A percentile compares a stretch with the other conserved stretches of the same genome.
Evolutionary conservation across 2,113 vertebrate genomes (phyloP).

Genomic region (Coreoperca whiteheadi): DNA sequence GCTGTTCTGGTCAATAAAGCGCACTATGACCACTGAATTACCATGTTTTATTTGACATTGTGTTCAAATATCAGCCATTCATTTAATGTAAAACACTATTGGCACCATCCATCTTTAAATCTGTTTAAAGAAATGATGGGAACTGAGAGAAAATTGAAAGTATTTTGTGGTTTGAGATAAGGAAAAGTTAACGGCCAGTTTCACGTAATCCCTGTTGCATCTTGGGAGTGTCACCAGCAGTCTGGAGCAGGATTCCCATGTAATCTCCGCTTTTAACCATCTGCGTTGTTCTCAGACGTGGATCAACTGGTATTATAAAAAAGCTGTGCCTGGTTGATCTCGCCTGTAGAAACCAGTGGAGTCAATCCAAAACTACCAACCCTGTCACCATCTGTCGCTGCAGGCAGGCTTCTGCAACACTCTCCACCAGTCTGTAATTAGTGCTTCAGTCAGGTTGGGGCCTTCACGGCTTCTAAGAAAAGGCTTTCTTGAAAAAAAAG

Average conservation of each 20-base stretch:
- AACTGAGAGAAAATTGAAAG: background rate
- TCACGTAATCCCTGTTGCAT: constrained; percentile 14
- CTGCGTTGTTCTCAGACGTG: constrained; percentile 43
- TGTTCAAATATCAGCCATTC: constrained; percentile 24
- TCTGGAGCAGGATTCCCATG: constrained; percentile 39
- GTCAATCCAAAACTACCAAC: constrained; percentile 52
- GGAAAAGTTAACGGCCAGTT: background rate
- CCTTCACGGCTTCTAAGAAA: constrained; percentile 34
- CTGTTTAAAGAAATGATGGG: background rate
- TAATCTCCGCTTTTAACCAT: constrained; percentile 45
- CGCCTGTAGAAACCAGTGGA: constrained; percentile 48
- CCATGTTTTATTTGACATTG: constrained; percentile 19
- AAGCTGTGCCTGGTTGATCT: constrained; percentile 39
- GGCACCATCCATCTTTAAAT: background rate
- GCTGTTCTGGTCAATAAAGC: constrained; percentile 23
- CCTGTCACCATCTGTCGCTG: constrained; percentile 69
- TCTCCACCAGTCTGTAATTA: constrained; percentile 32
- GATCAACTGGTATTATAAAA: constrained; percentile 51
- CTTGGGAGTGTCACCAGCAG: constrained; percentile 11
- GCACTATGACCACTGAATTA: constrained; percentile 12
- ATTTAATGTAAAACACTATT: background rate
- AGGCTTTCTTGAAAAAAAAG: background rate
- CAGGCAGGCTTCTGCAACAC: constrained; percentile 39
- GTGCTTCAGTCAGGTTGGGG: constrained; percentile 29
- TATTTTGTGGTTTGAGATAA: background rate